Evolutionary conservation across 35 echinoderm and acorn worm genomes (phyloP).

Genomic region (Acanthaster planci): DNA sequence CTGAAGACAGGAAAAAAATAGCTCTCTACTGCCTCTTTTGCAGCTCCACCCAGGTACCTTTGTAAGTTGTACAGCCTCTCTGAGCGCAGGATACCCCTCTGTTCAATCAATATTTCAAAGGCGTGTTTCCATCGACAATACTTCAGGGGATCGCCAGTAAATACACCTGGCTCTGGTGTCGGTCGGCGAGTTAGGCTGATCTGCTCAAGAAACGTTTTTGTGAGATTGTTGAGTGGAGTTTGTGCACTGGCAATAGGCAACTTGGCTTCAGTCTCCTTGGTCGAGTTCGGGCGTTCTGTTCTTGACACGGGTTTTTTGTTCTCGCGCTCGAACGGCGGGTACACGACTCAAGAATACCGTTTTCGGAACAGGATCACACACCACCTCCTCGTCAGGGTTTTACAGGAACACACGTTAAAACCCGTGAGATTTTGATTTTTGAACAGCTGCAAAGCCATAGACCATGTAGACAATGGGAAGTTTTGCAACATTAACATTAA

Average conservation of each 20-base stretch:
- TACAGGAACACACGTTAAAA: too few species aligned
- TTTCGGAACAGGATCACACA: too few species aligned
- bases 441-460: too few species aligned
- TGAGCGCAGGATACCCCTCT: constrained; percentile 14
- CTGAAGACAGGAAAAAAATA: constrained; percentile 49
- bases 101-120: constrained; percentile 57
- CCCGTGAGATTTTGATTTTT: too few species aligned
- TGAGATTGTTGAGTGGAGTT: not conserved
- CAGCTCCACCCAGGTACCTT: constrained; percentile 52
- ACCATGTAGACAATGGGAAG: too few species aligned
- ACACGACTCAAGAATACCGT: too few species aligned
- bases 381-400: too few species aligned
- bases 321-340: too few species aligned
- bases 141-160: constrained; percentile 62
- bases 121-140: constrained; percentile 52
- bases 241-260: not conserved
- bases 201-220: constrained; percentile 43
- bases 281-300: too few species aligned
- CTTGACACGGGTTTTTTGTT: too few species aligned
- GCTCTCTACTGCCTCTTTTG: constrained; percentile 53
- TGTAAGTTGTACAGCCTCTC: constrained; percentile 63
- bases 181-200: constrained; percentile 58
- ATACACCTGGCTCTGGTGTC: constrained; percentile 66
- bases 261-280: too few species aligned
- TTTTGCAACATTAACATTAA: too few species aligned